Evolutionary conservation across 2,888 invertebrate genomes (phyloP).

Genomic region (Dusona sp.): DNA sequence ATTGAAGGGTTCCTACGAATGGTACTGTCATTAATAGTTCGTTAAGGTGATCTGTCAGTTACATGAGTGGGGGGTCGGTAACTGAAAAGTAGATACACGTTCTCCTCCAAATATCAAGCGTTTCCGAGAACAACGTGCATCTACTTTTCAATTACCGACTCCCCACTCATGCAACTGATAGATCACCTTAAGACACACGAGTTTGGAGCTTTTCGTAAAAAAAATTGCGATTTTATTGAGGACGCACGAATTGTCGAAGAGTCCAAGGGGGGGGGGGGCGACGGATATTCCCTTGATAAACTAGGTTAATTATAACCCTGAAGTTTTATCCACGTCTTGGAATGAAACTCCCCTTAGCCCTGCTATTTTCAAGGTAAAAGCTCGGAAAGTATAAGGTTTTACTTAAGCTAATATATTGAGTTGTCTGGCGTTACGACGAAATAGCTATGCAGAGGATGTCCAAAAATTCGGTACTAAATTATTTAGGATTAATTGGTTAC

Average conservation of each 20-base stretch:
- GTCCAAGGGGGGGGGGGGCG: not conserved
- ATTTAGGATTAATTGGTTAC: not conserved
- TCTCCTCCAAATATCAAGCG: no score
- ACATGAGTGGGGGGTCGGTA: no score
- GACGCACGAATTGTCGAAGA: not conserved
- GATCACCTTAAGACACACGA: no score
- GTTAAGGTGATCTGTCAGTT: no score
- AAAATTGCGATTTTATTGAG: slow-evolving; percentile 16
- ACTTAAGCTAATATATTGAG: not conserved
- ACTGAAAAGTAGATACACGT: no score
- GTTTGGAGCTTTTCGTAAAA: not conserved
- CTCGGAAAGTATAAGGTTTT: slow-evolving; percentile 20
- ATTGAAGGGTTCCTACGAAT: not conserved
- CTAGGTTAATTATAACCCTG: slow-evolving; percentile 63
- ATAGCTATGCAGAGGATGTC: not conserved
- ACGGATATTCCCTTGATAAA: slow-evolving; percentile 43
- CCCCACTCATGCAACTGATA: no score
- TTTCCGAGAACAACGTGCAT: no score
- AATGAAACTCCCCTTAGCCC: slow-evolving; percentile 25
- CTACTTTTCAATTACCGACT: no score
- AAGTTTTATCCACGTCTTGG: slow-evolving; percentile 42
- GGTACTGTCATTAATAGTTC: slow-evolving; percentile 13
- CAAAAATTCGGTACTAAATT: not conserved
- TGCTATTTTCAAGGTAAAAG: slow-evolving; percentile 49
- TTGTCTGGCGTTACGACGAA: not conserved